Evolutionary conservation across 1,140 invertebrate genomes (phyloP).

Genomic region (Drosophila baimaii): DNA sequence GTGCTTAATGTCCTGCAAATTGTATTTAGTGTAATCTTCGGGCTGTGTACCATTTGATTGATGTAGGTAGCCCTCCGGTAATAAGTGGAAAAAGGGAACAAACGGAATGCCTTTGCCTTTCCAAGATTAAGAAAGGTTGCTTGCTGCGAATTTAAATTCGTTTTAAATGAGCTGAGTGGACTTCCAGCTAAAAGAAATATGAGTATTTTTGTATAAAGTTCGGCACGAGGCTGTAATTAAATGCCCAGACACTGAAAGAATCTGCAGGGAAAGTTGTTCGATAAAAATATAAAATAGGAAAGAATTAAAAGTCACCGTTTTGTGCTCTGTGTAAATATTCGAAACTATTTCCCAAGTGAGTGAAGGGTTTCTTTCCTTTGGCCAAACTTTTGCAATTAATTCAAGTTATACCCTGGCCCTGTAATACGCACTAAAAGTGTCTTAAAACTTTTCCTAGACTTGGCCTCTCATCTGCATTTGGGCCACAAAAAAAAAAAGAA

Average conservation of each 20-base stretch:
- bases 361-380: background rate
- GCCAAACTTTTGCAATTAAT: conserved; percentile 39
- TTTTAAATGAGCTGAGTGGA: conserved; percentile 13
- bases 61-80: conserved; percentile 32
- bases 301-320: background rate
- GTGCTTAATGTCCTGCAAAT: conserved; percentile 56
- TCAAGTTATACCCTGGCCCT: background rate
- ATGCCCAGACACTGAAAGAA: conserved; percentile 4
- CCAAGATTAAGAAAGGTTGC: conserved; percentile 22
- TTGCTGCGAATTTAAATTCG: conserved; percentile 37
- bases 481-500: no score
- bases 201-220: conserved; percentile 1
- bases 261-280: no score
- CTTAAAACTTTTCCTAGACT: conserved; percentile 26
- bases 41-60: conserved; percentile 41
- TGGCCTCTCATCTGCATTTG: conserved; percentile 20
- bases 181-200: conserved; percentile 5
- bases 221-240: conserved; percentile 4
- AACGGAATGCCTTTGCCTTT: background rate
- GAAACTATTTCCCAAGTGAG: conserved; percentile 16
- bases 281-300: no score
- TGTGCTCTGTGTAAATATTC: conserved; percentile 2
- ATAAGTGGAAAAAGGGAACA: conserved; percentile 30
- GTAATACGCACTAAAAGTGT: conserved; percentile 14
- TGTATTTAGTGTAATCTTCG: conserved; percentile 44